Evolutionary conservation across 2,888 invertebrate genomes (phyloP).

Genomic region (Oscheius sp.): DNA sequence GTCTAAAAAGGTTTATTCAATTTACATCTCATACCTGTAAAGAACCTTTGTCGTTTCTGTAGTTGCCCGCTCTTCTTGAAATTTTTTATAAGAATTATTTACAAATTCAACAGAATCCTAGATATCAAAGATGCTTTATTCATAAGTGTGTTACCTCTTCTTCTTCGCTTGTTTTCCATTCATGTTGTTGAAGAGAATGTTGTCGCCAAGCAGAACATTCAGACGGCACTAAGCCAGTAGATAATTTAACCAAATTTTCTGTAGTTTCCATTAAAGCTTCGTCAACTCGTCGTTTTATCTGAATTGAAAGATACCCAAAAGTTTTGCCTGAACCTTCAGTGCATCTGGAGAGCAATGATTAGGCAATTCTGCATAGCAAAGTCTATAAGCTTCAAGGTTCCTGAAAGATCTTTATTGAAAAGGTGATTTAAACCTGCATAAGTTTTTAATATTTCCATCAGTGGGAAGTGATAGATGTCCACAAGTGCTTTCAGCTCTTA

Average conservation of each 20-base stretch:
- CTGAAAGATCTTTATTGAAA: background rate
- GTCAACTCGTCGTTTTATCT: slow-evolving; percentile 9
- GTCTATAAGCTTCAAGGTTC: background rate
- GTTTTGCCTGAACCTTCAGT: background rate
- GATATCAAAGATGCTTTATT: too few relatives aligned
- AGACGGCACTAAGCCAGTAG: slow-evolving; percentile 4
- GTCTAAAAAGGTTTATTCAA: too few relatives aligned
- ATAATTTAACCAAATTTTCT: slow-evolving; percentile 1
- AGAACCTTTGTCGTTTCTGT: too few relatives aligned
- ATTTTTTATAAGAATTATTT: too few relatives aligned
- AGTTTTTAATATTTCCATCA: slow-evolving; percentile 1
- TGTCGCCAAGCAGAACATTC: slow-evolving; percentile 6
- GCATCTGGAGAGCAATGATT: slow-evolving; percentile 4
- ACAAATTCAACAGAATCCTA: too few relatives aligned
- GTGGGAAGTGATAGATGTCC: background rate
- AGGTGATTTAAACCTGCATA: background rate
- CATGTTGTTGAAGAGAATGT: background rate
- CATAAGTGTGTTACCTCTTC: too few relatives aligned
- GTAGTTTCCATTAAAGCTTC: slow-evolving; percentile 14
- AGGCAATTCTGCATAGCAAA: slow-evolving; percentile 1
- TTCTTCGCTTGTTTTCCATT: slow-evolving; percentile 2
- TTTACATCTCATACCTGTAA: too few relatives aligned
- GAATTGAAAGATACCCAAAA: background rate
- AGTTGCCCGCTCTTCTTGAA: too few relatives aligned
- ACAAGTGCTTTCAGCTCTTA: background rate